Evolutionary conservation across 1,140 invertebrate genomes (phyloP), one percentile per base, ranked within the genome.

Genomic region (Caenorhabditis latens): DNA sequence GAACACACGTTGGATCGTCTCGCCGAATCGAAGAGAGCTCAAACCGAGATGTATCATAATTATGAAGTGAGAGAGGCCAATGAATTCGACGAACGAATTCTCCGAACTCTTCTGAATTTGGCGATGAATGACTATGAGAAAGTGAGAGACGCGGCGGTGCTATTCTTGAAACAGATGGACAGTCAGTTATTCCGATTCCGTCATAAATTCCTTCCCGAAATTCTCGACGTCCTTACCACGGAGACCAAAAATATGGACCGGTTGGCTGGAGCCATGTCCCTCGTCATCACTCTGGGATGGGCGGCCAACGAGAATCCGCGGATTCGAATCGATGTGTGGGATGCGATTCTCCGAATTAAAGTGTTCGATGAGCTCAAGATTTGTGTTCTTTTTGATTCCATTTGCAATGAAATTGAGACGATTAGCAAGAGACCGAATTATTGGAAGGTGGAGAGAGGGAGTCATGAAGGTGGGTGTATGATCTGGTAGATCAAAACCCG

Each of bases 121-220:
- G 32, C 71, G 21, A 24, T 79, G 43, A 79, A 79, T 79, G 71
- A 79, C 19, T 79, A 79, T 14, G n/a, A 21, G 11, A 79, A 79
- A 50, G 71, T 79, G 5, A 5, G 46, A 24, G 14, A 9, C n/a
- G 9, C n/a, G 1, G 71, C 71, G 9, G 1, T 9, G 7, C 16
- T 19, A 21, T 79, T 21, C 42, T 24, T 79, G 71, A 79, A 79
- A 79, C 6, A 48, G 9, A 71, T 46, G 42, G 13, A 16, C 0
- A 50, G 40, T 50, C 71, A 48, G 50, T 19, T 71, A 19, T 46
- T 43, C 19, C 65, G 65, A 4, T 79, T 11, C 21, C 71, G 71
- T 43, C 71, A 79, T 50, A 50, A 21, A 3, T 13, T 79, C 7
- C n/a, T 79, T 50, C 71, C 71, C 16, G 50, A 24, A 79, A 43